Conservation (phyloP, 30 jellyfish, hydroid and myxozoan species). For the Rhopilema esculentum region DNA sequence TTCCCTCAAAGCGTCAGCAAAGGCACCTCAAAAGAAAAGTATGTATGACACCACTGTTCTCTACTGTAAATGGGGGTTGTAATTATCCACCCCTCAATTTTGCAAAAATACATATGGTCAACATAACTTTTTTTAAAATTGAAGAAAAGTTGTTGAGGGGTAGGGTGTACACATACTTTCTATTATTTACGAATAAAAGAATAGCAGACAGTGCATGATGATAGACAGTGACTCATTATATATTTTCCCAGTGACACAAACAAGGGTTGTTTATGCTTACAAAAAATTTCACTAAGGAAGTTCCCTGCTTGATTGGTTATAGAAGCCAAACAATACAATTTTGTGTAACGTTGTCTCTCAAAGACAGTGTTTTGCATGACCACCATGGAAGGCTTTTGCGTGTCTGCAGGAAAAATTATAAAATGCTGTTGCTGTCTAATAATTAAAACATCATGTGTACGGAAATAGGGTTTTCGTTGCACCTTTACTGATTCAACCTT, state of each 20-base stretch:
- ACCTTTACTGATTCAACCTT: neutral
- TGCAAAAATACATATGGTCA: neutral
- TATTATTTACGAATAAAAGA: neutral
- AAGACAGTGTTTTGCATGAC: neutral
- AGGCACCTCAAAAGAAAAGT: neutral
- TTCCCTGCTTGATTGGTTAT: neutral
- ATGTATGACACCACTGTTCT: neutral
- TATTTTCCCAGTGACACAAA: neutral
- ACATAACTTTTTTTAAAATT: no score
- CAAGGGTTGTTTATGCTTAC: neutral
- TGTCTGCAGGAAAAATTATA: neutral
- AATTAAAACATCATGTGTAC: neutral
- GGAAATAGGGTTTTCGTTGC: neutral
- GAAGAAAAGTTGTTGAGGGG: neutral
- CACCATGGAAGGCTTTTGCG: neutral
- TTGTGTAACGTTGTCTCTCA: neutral
- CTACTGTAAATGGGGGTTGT: neutral
- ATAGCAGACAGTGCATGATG: neutral
- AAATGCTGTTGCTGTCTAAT: neutral
- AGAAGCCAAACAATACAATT: neutral
- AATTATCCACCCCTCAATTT: neutral
- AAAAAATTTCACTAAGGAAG: neutral
- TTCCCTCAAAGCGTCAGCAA: constrained; percentile 6
- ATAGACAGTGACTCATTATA: neutral
- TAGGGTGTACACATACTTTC: neutral